Base-by-base conservation (phyloP, 2,888 invertebrate species). In the Drosophila setosimentum region DNA sequence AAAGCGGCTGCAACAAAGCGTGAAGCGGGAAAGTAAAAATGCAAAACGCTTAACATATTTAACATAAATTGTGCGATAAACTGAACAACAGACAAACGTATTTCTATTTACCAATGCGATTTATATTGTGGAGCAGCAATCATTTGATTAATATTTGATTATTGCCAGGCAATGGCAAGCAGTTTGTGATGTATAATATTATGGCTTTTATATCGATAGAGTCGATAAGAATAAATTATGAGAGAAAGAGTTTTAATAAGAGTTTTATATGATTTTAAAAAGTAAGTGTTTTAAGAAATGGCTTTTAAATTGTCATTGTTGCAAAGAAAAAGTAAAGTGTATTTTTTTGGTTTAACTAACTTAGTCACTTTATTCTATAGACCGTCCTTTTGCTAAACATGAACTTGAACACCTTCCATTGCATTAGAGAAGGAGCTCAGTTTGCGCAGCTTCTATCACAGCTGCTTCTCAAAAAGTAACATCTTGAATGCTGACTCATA, bases 1-100 rank as follows among this genome's bases (percentile, higher is more conserved):
- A 86, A 83, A 83, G 50, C 42, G 63, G 73, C 62, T 77, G 87
- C 83, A 83, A 58, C 82, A 79, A 77, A 73, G 83, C 78, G 75
- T 78, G 61, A 80, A 73, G 87, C 78, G 73, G 69, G 53, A 73
- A 57, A 72, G 58, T 51, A 61, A 53, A 58, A 75, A 73, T 70
- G 70, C 63, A 64, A 70, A 73, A 73, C 69, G 55, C 27, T 62
- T 58, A 50, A 55, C 76, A 72, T 73, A 77, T 80, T 74, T 68
- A 82, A 68, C 74, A 78, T 71, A 70, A 70, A 65, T 68, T 53
- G 59, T 68, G 49, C 54, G 35, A 24, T 62, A 55, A 50, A 18
- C 30, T 24, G 45, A 55, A 27, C 37, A 60, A 30, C 33, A 11
- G n/a, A 11, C n/a, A 30, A 37, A 13, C 35, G 8, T 29, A 11